phyloP scores from a whole-genome alignment of 1,140 invertebrate species.

The Hyphantria cunea region DNA sequence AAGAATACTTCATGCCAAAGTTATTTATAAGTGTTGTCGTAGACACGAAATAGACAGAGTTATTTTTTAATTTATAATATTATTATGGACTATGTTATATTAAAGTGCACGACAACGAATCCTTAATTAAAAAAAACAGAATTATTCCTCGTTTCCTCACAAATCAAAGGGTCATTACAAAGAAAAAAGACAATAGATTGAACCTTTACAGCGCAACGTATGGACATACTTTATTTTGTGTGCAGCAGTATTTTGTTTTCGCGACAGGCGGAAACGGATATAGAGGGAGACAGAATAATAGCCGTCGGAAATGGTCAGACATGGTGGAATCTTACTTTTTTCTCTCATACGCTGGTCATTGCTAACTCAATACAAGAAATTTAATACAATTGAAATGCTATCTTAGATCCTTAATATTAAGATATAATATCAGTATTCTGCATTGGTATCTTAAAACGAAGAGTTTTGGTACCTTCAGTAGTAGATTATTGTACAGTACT shows the following conservation, averaged over 20 bases:
- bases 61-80: too few species aligned
- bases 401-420: not conserved
- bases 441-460: slow-evolving; percentile 50
- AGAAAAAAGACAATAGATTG: slow-evolving; percentile 34
- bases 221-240: slow-evolving; percentile 50
- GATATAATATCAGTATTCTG: not conserved
- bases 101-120: too few species aligned
- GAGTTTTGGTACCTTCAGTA: slow-evolving; percentile 47
- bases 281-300: slow-evolving; percentile 81
- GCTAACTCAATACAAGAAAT: slow-evolving; percentile 59
- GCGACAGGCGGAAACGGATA: slow-evolving; percentile 79
- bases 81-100: too few species aligned
- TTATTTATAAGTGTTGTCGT: too few species aligned
- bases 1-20: too few species aligned
- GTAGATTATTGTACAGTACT: slow-evolving; percentile 40
- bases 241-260: slow-evolving; percentile 74
- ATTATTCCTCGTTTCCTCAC: not conserved
- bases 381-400: not conserved
- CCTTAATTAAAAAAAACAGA: not conserved
- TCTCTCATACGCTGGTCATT: slow-evolving; percentile 69
- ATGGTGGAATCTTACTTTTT: slow-evolving; percentile 76
- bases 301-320: slow-evolving; percentile 81
- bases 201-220: slow-evolving; percentile 45
- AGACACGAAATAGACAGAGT: too few species aligned
- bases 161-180: slow-evolving; percentile 28